phyloP scores from a whole-genome alignment of 2,797 vertebrate species.

The Graptemys geographica region DNA sequence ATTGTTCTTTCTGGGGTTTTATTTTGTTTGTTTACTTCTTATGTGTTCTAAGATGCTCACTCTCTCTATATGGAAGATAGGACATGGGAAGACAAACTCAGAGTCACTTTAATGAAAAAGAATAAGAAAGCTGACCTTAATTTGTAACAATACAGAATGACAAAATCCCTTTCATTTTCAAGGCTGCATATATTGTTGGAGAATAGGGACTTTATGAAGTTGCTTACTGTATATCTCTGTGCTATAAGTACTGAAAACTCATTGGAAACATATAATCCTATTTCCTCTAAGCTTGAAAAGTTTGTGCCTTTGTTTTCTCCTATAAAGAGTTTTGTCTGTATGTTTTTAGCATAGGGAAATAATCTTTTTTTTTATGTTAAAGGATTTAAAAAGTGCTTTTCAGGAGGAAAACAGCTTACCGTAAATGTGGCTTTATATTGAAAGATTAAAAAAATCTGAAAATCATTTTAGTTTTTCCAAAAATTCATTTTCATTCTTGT shows the following conservation, averaged over 20 bases:
- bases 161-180: background rate
- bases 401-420: background rate
- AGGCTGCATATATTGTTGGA: background rate
- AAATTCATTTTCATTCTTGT: background rate
- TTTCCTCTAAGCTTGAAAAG: slow-evolving; percentile 20
- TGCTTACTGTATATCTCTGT: background rate
- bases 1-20: background rate
- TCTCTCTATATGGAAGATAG: background rate
- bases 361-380: background rate
- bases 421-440: background rate
- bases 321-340: background rate
- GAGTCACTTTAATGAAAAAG: background rate
- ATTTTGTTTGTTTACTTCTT: background rate
- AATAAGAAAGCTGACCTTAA: background rate
- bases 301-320: slow-evolving; percentile 14
- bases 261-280: background rate
- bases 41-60: background rate
- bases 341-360: background rate
- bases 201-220: background rate
- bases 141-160: background rate
- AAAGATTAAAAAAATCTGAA: background rate
- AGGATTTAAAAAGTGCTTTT: background rate
- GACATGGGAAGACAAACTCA: background rate
- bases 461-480: background rate
- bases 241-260: background rate